Percentiles rank a stretch among this genome's conserved stretches.
phyloP scores from a whole-genome alignment of 92 coral and sea anemone genomes.

The Epizoanthus scotinus region DNA sequence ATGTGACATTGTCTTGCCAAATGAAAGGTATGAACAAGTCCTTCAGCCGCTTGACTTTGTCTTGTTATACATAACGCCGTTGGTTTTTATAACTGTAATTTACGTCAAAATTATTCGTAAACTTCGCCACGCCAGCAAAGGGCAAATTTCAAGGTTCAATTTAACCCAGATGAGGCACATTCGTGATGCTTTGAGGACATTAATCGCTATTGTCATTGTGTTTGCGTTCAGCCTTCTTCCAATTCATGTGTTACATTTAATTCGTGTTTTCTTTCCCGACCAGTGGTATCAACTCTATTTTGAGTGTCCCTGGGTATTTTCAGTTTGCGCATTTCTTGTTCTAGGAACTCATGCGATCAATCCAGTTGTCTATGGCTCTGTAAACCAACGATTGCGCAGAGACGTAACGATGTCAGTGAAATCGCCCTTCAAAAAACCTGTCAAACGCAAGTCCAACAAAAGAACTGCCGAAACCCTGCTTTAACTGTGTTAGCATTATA shows the following conservation, averaged over 20 bases:
- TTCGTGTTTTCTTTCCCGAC: constrained; percentile 56
- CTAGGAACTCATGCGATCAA: constrained; percentile 57
- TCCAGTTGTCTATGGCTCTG: constrained; percentile 59
- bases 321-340: constrained; percentile 54
- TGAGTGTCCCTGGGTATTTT: constrained; percentile 59
- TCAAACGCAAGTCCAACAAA: neutral
- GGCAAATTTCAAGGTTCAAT: constrained; percentile 43
- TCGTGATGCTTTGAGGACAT: constrained; percentile 29
- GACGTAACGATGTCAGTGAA: constrained; percentile 19
- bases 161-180: constrained; percentile 41
- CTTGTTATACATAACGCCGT: constrained; percentile 51
- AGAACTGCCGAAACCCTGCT: neutral
- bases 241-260: constrained; percentile 56
- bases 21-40: constrained; percentile 51
- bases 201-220: constrained; percentile 47
- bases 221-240: constrained; percentile 65
- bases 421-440: neutral
- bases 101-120: constrained; percentile 53
- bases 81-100: constrained; percentile 43
- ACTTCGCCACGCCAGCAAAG: constrained; percentile 48
- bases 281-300: constrained; percentile 45
- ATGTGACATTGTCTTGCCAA: constrained; percentile 66
- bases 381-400: constrained; percentile 44
- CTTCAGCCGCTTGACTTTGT: constrained; percentile 66
- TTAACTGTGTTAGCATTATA: neutral